Evolutionary conservation across 2,888 invertebrate genomes (phyloP).

Genomic region (Diarsia mendica): DNA sequence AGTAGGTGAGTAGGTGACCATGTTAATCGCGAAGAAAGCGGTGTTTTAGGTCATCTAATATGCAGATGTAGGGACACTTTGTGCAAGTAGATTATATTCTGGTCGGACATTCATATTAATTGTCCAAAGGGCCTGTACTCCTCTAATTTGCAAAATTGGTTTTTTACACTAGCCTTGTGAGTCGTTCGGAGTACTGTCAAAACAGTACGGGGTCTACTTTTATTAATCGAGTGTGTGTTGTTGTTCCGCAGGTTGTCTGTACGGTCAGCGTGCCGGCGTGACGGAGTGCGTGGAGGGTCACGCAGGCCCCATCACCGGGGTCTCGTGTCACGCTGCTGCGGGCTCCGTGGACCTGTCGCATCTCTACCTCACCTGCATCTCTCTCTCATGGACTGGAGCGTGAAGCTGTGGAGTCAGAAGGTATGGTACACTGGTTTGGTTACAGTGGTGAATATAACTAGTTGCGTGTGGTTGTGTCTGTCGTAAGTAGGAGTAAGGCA

Average conservation of each 20-base stretch:
- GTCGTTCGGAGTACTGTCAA: background rate
- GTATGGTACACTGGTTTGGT: conserved; percentile 83
- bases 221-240: no score
- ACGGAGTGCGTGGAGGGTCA: conserved; percentile 97
- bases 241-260: conserved; percentile 96
- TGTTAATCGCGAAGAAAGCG: no score
- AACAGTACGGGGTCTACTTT: no score
- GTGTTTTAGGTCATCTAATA: no score
- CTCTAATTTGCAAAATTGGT: no score
- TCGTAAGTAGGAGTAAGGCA: no score
- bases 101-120: background rate
- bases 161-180: no score
- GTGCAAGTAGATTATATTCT: background rate
- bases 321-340: conserved; percentile 96
- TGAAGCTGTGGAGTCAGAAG: conserved; percentile 99
- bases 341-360: conserved; percentile 96
- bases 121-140: background rate
- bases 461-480: no score
- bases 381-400: conserved; percentile 99
- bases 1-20: no score
- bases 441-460: no score
- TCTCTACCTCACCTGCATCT: conserved; percentile 98
- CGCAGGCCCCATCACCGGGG: conserved; percentile 97
- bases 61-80: background rate
- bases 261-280: conserved; percentile 98